Evolutionary conservation across 1,140 invertebrate species (phyloP), one percentile per base, ranked within the genome.

Genomic region (Drosophila elegans): DNA sequence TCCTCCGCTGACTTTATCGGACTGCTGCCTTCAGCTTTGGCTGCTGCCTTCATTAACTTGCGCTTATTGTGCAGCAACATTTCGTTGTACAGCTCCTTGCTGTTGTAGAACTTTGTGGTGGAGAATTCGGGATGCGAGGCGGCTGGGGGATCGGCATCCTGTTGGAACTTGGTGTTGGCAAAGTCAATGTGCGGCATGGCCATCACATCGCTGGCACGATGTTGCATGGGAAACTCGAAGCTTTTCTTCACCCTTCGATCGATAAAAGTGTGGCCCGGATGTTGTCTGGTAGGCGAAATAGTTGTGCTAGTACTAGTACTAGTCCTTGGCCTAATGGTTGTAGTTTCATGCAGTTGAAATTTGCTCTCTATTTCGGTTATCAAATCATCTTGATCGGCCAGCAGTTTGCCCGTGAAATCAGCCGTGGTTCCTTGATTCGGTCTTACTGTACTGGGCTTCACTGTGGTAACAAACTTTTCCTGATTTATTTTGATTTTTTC

Each of bases 81-180:
- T 74, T 92, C 91, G 75, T 91, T 92, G 76, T 92, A 92, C 56
- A 92, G 64, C 71, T 92, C 91, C 66, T 91, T 91, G 78, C 91
- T 92, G 60, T 92, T 92, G 69, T 92, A 92, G 57, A 92, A 92
- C 75, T 92, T 92, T 34, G 91, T 92, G 51, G 91, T 92, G 11
- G 91, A 92, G 52, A 92, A 92, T 44, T 92, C 91, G 3, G 91
- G 91, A 72, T 92, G 91, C 29, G 73, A 34, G 36, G 79, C 74
- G 7, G 55, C 49, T 36, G 45, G 16, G n/a, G 48, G 16, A 49
- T 55, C 54, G 25, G 9, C 29, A 45, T 91, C 86, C 2, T 89
- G 86, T 39, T 91, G 91, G 55, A 92, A 92, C 67, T 92, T 92
- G 5, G 91, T 92, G 54, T 91, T 92, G 27, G 91, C 86, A 54